Evolutionary conservation across 2,888 invertebrate genomes (phyloP).

Genomic region (Clitarchus hookeri): DNA sequence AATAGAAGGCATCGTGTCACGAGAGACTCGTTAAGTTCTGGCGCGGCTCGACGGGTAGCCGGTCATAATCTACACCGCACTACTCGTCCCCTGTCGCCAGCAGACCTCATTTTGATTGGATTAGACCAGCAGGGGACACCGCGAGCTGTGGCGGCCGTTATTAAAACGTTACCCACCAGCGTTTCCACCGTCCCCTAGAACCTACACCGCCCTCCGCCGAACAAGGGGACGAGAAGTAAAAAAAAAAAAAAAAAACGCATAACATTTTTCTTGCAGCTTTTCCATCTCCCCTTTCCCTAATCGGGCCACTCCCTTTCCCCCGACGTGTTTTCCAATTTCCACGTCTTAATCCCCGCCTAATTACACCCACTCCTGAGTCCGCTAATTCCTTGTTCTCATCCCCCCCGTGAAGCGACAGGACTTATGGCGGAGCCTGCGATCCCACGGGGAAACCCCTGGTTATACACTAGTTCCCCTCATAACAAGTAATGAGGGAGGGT

Average conservation of each 20-base stretch:
- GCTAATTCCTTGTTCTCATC: not conserved
- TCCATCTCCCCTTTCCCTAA: not conserved
- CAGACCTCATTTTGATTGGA: not conserved
- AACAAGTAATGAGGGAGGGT: not conserved
- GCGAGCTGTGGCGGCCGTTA: not conserved
- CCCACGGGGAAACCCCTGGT: not conserved
- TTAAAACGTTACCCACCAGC: not conserved
- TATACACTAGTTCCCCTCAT: not conserved
- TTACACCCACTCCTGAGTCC: not conserved
- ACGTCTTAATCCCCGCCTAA: slow-evolving; percentile 14
- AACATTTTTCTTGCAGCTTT: slow-evolving; percentile 2
- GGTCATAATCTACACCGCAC: not conserved
- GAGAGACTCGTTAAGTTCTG: not conserved
- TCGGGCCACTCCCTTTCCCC: not conserved
- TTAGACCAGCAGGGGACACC: slow-evolving; percentile 5
- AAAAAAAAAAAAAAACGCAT: too few species aligned
- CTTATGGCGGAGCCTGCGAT: not conserved
- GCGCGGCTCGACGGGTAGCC: not conserved
- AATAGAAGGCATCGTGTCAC: not conserved
- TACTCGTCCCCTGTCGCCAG: not conserved
- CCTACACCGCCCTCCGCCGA: not conserved
- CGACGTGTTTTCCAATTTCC: not conserved
- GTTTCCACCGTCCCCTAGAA: not conserved
- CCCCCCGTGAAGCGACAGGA: not conserved
- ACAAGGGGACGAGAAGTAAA: not conserved